Percentiles rank a stretch among this genome's conserved stretches.
phyloP scores from a whole-genome alignment of 1,140 invertebrate species.

The Pissodes strobi region DNA sequence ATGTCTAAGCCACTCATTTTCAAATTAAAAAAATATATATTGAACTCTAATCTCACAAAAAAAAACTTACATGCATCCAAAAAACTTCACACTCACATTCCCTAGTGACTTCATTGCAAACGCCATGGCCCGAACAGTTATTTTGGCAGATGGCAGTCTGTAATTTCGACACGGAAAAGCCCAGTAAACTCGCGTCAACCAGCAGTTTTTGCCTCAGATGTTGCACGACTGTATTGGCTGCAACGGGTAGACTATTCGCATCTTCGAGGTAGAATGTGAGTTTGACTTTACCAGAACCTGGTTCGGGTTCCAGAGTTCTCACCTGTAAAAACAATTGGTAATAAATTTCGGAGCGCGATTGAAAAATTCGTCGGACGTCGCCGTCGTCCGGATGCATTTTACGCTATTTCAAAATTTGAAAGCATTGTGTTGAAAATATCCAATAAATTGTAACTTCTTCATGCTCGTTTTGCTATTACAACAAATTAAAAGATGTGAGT shows the following conservation, averaged over 20 bases:
- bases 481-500: no score
- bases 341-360: no score
- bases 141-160: constrained; percentile 89
- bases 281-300: constrained; percentile 61
- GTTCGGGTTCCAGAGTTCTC: constrained; percentile 50
- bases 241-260: constrained; percentile 27
- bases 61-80: constrained; percentile 80
- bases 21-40: no score
- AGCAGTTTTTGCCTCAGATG: constrained; percentile 68
- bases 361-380: no score
- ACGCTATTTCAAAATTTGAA: no score
- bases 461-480: no score
- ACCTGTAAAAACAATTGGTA: constrained; percentile 38
- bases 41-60: no score
- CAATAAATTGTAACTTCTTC: no score
- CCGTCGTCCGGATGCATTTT: no score
- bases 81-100: constrained; percentile 91
- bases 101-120: constrained; percentile 82
- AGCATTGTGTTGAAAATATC: no score
- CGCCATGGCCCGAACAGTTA: constrained; percentile 89
- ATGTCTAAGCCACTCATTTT: no score
- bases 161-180: constrained; percentile 73
- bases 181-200: constrained; percentile 73
- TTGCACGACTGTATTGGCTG: constrained; percentile 50
- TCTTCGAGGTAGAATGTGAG: constrained; percentile 66